Evolutionary conservation across 2,888 invertebrate species (phyloP).

Genomic region (Catocala sponsa): DNA sequence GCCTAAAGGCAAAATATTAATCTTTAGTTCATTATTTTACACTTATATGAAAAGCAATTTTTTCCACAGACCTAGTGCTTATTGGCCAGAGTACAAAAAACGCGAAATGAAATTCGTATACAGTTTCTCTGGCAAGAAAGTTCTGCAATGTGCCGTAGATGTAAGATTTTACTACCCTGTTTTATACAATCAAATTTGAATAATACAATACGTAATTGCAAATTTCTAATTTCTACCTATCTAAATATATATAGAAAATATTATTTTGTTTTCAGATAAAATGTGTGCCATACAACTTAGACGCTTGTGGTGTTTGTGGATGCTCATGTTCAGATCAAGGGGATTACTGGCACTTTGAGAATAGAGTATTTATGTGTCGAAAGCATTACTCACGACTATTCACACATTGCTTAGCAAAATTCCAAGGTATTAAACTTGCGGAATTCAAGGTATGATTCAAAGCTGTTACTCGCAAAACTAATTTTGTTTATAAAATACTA

Average conservation of each 20-base stretch:
- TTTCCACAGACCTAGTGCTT: conserved; percentile 74
- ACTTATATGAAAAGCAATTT: too few species aligned
- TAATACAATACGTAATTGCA: too few species aligned
- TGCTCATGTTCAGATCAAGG: conserved; percentile 84
- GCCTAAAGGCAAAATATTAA: too few species aligned
- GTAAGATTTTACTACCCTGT: conserved; percentile 51
- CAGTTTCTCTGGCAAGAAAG: conserved; percentile 77
- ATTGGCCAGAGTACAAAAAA: conserved; percentile 72
- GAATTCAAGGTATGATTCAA: conserved; percentile 77
- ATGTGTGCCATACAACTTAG: conserved; percentile 85
- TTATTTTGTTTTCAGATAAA: conserved; percentile 70
- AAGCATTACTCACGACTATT: conserved; percentile 77
- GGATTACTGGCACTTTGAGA: conserved; percentile 88
- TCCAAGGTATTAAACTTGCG: conserved; percentile 75
- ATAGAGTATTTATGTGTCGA: conserved; percentile 80
- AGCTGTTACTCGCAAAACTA: too few species aligned
- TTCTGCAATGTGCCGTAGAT: conserved; percentile 74
- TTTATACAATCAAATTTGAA: too few species aligned
- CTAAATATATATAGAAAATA: too few species aligned
- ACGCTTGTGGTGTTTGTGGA: conserved; percentile 77
- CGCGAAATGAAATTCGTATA: conserved; percentile 77
- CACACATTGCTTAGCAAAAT: conserved; percentile 77
- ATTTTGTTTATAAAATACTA: too few species aligned
- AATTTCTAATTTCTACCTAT: too few species aligned
- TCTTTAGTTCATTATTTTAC: too few species aligned